phyloP scores from a whole-genome alignment of 2,797 vertebrate genomes.

The Siniperca obscura region DNA sequence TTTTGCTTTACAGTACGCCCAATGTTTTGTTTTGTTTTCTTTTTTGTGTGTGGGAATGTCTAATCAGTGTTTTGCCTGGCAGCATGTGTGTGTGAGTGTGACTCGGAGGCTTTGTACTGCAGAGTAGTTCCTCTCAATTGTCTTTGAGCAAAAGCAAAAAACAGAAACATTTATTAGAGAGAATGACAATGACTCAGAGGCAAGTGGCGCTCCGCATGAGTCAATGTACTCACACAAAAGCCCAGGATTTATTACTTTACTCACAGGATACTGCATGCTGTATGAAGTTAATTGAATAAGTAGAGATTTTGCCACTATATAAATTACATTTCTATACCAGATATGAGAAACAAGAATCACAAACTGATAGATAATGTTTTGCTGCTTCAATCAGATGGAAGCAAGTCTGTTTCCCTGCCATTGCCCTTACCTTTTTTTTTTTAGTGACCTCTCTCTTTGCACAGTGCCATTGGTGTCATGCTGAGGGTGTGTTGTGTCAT shows the following conservation, averaged over 20 bases:
- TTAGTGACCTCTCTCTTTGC: constrained; percentile 62
- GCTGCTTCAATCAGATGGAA: constrained; percentile 52
- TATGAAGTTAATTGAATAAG: constrained; percentile 29
- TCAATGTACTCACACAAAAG: constrained; percentile 23
- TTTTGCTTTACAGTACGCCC: not conserved
- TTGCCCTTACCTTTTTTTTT: constrained; percentile 15
- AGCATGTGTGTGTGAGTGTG: constrained; percentile 18
- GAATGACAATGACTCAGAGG: constrained; percentile 28
- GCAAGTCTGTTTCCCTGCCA: constrained; percentile 28
- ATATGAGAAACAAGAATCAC: constrained; percentile 2
- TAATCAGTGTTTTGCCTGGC: constrained; percentile 12
- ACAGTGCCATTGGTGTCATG: constrained; percentile 65
- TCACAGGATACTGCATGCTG: constrained; percentile 7
- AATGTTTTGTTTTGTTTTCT: not conserved
- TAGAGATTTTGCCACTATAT: constrained; percentile 2
- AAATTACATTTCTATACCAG: constrained; percentile 12
- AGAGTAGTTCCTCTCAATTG: constrained; percentile 25
- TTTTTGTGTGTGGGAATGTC: constrained; percentile 17
- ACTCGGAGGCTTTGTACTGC: constrained; percentile 30
- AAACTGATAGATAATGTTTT: constrained; percentile 45
- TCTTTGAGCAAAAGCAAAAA: constrained; percentile 31
- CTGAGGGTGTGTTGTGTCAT: constrained; percentile 77
- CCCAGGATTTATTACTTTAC: constrained; percentile 32
- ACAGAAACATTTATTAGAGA: constrained; percentile 19
- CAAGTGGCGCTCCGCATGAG: constrained; percentile 22